A percentile compares a stretch with the other conserved stretches of the same genome.
Evolutionary conservation across 37 sponge, comb jelly and placozoan species (phyloP).

Genomic region (Tethya wilhelma): DNA sequence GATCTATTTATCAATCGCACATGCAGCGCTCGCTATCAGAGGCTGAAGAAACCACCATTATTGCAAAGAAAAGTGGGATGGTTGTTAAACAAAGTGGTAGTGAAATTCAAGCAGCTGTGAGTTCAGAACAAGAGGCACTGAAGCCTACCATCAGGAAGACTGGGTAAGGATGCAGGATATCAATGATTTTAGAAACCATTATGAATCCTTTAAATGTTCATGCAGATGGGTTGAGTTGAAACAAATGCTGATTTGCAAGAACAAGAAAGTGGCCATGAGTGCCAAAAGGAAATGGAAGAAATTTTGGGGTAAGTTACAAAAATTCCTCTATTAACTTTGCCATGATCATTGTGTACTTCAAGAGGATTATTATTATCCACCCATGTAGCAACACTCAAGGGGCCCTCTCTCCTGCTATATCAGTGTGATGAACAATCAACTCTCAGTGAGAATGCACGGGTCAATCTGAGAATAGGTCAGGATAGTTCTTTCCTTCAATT

Average conservation of each 20-base stretch:
- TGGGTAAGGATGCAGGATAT: too few species aligned
- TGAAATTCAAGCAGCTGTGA: too few species aligned
- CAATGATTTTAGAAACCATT: too few species aligned
- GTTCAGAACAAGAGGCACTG: slow-evolving; percentile 13
- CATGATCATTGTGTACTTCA: not conserved
- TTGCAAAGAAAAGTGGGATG: too few species aligned
- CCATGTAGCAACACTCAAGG: slow-evolving; percentile 29
- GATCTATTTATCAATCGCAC: too few species aligned
- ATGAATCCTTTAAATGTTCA: not conserved
- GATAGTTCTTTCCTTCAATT: not conserved
- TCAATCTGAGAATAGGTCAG: slow-evolving; percentile 39
- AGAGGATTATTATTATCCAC: not conserved
- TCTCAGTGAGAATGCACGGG: not conserved
- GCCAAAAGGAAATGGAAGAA: slow-evolving; percentile 62
- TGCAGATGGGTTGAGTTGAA: slow-evolving; percentile 63
- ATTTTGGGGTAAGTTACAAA: slow-evolving; percentile 57
- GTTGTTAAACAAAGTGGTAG: too few species aligned
- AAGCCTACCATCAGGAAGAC: not conserved
- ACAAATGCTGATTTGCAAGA: slow-evolving; percentile 45
- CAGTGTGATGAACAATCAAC: slow-evolving; percentile 28
- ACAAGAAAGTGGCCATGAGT: slow-evolving; percentile 60
- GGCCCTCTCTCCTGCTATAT: slow-evolving; percentile 35
- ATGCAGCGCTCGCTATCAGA: too few species aligned
- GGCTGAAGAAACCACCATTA: too few species aligned
- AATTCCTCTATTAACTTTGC: not conserved